Evolutionary conservation across 2,888 invertebrate species (phyloP).

Genomic region (Saturnia japonica): DNA sequence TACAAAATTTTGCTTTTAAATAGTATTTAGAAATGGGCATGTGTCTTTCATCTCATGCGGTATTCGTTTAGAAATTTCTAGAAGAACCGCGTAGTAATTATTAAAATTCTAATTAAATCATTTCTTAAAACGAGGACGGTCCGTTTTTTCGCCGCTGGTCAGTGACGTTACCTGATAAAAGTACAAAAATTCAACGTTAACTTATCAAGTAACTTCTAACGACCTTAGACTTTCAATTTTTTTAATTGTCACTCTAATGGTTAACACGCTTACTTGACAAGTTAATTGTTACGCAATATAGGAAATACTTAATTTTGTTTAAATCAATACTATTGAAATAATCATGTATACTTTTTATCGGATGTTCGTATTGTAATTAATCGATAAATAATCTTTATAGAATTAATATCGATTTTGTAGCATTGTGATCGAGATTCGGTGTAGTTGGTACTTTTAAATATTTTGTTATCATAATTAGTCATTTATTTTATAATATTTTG

Average conservation of each 20-base stretch:
- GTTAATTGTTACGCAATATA: no score
- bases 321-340: background rate
- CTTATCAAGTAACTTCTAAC: background rate
- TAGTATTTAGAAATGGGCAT: no score
- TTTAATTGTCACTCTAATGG: no score
- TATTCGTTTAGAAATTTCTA: no score
- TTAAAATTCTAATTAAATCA: background rate
- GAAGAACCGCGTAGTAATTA: no score
- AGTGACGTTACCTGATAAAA: constrained; percentile 2
- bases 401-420: constrained; percentile 7
- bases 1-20: no score
- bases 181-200: background rate
- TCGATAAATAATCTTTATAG: background rate
- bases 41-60: no score
- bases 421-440: background rate
- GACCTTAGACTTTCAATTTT: no score
- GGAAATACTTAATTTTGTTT: background rate
- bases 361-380: background rate
- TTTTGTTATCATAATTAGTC: background rate
- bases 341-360: background rate
- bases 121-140: background rate
- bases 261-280: background rate
- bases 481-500: constrained; percentile 4
- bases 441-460: background rate
- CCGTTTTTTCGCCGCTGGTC: background rate